Base-by-base conservation (phyloP, 2,888 invertebrate species). In the Drosophila suboccidentalis region DNA sequence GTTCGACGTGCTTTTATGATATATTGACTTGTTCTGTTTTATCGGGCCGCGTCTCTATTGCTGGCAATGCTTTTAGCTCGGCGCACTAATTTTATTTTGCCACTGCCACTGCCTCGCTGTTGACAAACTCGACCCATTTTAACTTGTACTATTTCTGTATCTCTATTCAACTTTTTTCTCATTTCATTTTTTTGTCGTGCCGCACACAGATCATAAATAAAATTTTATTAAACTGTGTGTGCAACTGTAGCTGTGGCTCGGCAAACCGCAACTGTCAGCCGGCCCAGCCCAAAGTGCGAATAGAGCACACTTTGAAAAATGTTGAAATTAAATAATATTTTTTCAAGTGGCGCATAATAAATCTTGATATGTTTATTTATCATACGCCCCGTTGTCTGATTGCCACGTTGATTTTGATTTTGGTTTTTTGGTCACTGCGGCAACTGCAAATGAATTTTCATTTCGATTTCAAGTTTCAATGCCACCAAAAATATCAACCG, bases 1-100 rank as follows among this genome's bases (percentile, higher is more conserved):
- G 71, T 71, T 86, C 74, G 77, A 78, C 77, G 82, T 79, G 88
- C 89, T 87, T 85, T 82, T 89, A 87, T 87, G 87, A 87, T 87
- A 87, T 87, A 87, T 89, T 85, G 87, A 89, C 89, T 87, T 70
- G 86, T 73, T 78, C 53, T 73, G 71, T 77, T 85, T 87, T 83
- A 84, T 88, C 87, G 77, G 77, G 69, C 70, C 54, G 71, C 72
- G 75, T 80, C 73, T 73, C 62, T 55, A 61, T 39, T 49, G 68
- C 70, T 66, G 68, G 53, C 57, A 73, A 79, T 71, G 84, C 84
- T 87, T 86, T 86, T 88, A 86, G 88, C 64, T 39, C 46, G 63
- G 22, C 64, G 74, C 74, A 80, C 84, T 88, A 84, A 84, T 84
- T 84, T 88, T 78, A 86, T 88, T 88, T 86, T 50, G 68, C 75